Evolutionary conservation across 2,113 vertebrate genomes (phyloP).

Genomic region (Oxyura jamaicensis): DNA sequence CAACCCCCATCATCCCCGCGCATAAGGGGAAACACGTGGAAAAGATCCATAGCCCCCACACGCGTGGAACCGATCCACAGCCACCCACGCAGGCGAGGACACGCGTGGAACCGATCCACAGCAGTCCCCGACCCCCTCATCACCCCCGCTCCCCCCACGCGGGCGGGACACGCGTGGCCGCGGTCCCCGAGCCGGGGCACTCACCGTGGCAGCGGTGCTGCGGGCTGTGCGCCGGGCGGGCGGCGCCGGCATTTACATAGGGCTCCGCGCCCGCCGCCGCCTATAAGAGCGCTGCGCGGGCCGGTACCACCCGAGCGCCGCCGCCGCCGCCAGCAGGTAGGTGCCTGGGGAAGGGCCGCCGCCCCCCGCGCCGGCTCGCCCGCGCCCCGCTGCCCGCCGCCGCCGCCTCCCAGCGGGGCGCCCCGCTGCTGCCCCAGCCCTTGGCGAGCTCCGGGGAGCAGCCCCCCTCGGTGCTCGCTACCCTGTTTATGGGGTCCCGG

Average conservation of each 20-base stretch:
- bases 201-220: neutral
- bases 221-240: neutral
- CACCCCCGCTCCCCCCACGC: neutral
- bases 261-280: neutral
- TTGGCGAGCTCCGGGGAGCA: rapidly evolving
- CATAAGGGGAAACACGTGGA: neutral
- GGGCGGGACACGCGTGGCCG: neutral
- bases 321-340: neutral
- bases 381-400: neutral
- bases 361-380: neutral
- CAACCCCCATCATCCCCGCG: neutral
- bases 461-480: neutral
- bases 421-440: neutral
- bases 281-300: neutral
- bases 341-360: too few species aligned
- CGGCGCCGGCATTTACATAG: neutral
- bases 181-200: neutral
- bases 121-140: neutral
- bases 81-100: neutral
- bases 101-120: neutral
- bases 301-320: neutral
- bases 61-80: neutral
- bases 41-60: neutral
- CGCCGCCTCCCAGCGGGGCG: rapidly evolving
- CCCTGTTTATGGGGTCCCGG: too few species aligned